These are phyloP conservation scores for Temnothorax longispinosus DNA, from an alignment of 1,140 invertebrate species.

Conservation along the genomic window DNA sequence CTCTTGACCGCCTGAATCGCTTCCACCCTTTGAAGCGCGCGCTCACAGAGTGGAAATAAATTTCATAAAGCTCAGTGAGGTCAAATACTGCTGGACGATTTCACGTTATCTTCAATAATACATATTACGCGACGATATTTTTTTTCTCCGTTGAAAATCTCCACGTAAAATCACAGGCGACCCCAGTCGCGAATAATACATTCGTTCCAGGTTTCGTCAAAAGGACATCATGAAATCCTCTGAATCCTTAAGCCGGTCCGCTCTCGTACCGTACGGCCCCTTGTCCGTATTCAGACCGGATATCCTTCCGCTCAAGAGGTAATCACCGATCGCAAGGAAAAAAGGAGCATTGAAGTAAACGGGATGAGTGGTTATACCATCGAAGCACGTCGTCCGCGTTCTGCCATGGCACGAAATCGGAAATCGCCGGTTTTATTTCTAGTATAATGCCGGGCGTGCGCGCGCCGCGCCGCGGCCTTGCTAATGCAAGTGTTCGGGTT, in stretches of 20 bases:
- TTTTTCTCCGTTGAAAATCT: constrained; percentile 24
- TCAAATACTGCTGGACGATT: constrained; percentile 64
- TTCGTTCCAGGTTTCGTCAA: constrained; percentile 17
- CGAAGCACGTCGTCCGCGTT: constrained; percentile 13
- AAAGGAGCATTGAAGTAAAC: constrained; percentile 52
- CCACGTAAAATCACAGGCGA: constrained; percentile 47
- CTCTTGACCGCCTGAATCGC: constrained; percentile 59
- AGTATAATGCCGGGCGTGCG: constrained; percentile 34
- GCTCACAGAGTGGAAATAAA: constrained; percentile 67
- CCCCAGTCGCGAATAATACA: neutral
- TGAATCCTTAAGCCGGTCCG: constrained; percentile 4
- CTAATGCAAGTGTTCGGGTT: constrained; percentile 45
- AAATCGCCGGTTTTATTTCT: constrained; percentile 67
- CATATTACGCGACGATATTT: constrained; percentile 7
- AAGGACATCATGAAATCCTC: neutral
- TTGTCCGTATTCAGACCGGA: constrained; percentile 25
- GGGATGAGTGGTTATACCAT: constrained; percentile 46
- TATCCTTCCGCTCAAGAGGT: constrained; percentile 31
- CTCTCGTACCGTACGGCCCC: neutral
- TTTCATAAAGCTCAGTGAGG: constrained; percentile 62
- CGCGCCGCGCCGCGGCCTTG: neutral
- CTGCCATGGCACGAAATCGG: neutral
- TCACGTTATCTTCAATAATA: constrained; percentile 33
- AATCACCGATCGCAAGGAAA: constrained; percentile 59
- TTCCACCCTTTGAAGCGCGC: neutral